phyloP scores from a whole-genome alignment of 2,113 vertebrate species.

The Catharus bicknelli region DNA sequence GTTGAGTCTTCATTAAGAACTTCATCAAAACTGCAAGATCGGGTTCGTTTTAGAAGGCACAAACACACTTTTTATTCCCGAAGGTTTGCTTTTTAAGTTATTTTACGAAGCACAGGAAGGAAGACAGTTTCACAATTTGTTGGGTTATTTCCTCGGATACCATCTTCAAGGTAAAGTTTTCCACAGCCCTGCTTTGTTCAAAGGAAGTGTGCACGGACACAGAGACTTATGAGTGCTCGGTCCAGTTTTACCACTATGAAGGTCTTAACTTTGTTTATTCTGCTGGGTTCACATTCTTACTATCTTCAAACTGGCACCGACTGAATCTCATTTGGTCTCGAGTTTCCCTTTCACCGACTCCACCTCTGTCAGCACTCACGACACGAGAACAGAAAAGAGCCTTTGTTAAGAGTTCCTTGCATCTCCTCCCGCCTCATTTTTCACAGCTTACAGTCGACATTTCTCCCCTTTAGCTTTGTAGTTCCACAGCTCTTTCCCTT shows the following conservation, averaged over 20 bases:
- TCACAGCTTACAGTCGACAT: not conserved
- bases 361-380: not conserved
- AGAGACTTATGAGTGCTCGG: not conserved
- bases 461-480: not conserved
- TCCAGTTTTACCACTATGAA: not conserved
- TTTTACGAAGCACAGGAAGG: not conserved
- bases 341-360: not conserved
- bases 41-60: not conserved
- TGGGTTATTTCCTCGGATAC: not conserved
- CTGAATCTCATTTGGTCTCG: not conserved
- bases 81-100: not conserved
- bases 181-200: not conserved
- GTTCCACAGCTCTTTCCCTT: not conserved
- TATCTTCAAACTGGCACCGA: not conserved
- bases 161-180: not conserved
- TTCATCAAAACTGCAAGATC: not conserved
- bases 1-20: fast-evolving
- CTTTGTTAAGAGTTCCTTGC: not conserved
- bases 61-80: not conserved
- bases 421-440: not conserved
- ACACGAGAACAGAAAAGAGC: not conserved
- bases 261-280: not conserved
- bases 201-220: not conserved
- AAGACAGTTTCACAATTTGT: not conserved
- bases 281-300: not conserved